A percentile compares a stretch with the other conserved stretches of the same genome.
phyloP scores from a whole-genome alignment of 2,797 vertebrate genomes.

The Sebastes itinus region DNA sequence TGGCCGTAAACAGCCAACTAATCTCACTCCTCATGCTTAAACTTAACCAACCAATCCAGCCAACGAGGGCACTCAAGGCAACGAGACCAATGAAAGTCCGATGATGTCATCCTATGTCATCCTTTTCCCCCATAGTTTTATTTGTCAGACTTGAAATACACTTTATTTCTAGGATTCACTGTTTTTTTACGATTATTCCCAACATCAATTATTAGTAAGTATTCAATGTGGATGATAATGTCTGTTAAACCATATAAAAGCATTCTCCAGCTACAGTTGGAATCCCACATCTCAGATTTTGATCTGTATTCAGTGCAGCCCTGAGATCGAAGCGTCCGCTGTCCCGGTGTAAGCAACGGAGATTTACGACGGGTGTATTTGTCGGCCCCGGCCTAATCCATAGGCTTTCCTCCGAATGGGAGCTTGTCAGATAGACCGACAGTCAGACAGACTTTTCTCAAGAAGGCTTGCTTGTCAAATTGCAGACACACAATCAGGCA shows the following conservation, averaged over 20 bases:
- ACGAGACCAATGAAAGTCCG: too few species aligned
- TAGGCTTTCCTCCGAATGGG: conserved; percentile 54
- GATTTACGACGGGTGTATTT: conserved; percentile 65
- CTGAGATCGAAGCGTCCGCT: conserved; percentile 28
- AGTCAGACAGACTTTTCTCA: conserved; percentile 56
- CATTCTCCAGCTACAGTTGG: fast-evolving
- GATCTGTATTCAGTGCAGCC: conserved; percentile 55
- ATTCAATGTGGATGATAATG: too few species aligned
- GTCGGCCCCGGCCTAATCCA: conserved; percentile 59
- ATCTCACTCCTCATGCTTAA: too few species aligned
- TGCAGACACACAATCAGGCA: conserved; percentile 47
- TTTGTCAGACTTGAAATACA: too few species aligned
- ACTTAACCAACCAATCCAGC: too few species aligned
- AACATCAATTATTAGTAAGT: too few species aligned
- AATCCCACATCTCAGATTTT: conserved; percentile 16
- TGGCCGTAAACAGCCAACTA: too few species aligned
- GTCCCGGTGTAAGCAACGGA: conserved; percentile 49
- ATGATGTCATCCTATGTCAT: too few species aligned
- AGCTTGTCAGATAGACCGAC: conserved; percentile 61
- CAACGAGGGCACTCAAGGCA: too few species aligned
- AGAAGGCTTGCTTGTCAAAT: conserved; percentile 61
- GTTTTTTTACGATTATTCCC: too few species aligned
- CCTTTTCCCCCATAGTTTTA: too few species aligned
- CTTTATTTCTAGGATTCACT: too few species aligned
- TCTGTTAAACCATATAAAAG: neutral